These are phyloP conservation scores for Schlechtendalia chinensis DNA, from an alignment of 1,140 invertebrate genomes.

Conservation along the genomic window DNA sequence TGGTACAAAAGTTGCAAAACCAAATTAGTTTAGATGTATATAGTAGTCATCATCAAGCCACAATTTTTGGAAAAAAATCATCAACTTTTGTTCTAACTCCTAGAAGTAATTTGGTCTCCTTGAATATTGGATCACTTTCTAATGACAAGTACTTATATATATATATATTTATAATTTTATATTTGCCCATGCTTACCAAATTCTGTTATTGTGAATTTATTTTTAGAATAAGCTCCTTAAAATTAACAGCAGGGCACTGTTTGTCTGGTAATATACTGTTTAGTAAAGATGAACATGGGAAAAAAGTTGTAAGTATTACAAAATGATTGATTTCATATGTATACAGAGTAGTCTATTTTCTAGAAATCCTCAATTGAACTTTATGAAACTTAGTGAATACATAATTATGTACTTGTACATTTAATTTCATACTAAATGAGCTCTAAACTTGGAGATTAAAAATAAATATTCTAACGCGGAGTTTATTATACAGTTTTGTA, in stretches of 20 bases:
- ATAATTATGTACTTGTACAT: too few relatives aligned
- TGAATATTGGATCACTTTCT: constrained; percentile 73
- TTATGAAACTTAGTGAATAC: too few relatives aligned
- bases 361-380: too few relatives aligned
- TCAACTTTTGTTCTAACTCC: constrained; percentile 63
- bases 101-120: constrained; percentile 62
- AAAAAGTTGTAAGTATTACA: constrained; percentile 62
- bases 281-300: constrained; percentile 80
- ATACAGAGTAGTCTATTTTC: neutral
- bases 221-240: constrained; percentile 58
- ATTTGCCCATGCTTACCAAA: too few relatives aligned
- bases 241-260: constrained; percentile 65
- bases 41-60: constrained; percentile 60
- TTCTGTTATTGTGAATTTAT: neutral
- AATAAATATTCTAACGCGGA: too few relatives aligned
- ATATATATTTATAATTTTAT: neutral
- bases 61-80: constrained; percentile 77
- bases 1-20: constrained; percentile 74
- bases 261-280: constrained; percentile 74
- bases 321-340: constrained; percentile 40
- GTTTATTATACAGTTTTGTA: too few relatives aligned
- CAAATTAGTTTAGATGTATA: constrained; percentile 68
- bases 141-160: constrained; percentile 63
- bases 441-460: too few relatives aligned
- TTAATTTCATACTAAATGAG: too few relatives aligned